phyloP scores from a whole-genome alignment of 2,797 vertebrate genomes.

The Apodemus agrarius region DNA sequence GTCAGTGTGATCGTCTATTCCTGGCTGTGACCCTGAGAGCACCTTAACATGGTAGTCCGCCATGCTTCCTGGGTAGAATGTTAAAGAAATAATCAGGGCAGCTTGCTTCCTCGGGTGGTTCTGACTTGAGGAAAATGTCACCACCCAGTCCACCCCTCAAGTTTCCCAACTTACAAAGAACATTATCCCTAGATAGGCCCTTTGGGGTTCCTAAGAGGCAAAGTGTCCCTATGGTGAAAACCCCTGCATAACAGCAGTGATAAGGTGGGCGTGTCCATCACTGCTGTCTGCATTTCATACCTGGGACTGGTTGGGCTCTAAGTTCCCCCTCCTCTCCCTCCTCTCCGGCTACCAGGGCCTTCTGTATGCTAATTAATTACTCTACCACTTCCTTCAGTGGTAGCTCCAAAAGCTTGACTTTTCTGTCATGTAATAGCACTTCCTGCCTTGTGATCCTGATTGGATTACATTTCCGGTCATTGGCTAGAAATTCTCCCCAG shows the following conservation, averaged over 20 bases:
- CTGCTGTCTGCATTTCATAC: not conserved
- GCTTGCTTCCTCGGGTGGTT: not conserved
- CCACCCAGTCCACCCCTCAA: not conserved
- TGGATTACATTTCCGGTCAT: not conserved
- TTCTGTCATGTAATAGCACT: too few species aligned
- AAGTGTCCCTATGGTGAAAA: not conserved
- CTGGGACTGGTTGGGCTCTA: not conserved
- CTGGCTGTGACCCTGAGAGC: not conserved
- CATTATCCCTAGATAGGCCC: not conserved
- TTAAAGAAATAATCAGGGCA: not conserved
- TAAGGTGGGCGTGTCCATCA: not conserved
- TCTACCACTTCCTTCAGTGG: not conserved
- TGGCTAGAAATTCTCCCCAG: not conserved
- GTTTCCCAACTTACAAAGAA: not conserved
- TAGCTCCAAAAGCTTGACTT: not conserved
- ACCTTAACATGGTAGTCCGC: rapidly evolving
- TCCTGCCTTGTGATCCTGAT: not conserved
- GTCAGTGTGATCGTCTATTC: not conserved
- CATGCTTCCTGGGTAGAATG: not conserved
- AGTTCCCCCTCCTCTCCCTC: not conserved
- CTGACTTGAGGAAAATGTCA: not conserved
- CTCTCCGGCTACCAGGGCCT: not conserved
- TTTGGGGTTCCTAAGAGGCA: not conserved
- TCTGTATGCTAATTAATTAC: not conserved
- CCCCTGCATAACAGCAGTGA: not conserved